Evolutionary conservation across 2,888 invertebrate genomes (phyloP).

Genomic region (Silvanus unidentatus): DNA sequence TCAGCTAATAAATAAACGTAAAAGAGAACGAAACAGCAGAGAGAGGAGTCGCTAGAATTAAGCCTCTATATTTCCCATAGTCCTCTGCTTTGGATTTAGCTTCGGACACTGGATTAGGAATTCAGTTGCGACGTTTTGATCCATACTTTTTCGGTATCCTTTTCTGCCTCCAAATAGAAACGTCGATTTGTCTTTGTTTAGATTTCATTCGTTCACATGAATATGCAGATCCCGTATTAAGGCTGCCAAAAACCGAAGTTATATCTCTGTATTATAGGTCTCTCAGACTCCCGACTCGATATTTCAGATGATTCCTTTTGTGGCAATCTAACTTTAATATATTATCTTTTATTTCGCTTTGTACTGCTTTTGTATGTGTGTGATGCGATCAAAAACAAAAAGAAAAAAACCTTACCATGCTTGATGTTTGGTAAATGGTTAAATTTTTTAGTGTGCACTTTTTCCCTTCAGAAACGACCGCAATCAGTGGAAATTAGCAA

Average conservation of each 20-base stretch:
- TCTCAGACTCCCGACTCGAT: not conserved
- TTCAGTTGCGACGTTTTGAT: conserved; percentile 42
- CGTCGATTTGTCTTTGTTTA: conserved; percentile 16
- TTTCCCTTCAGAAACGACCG: too few species aligned
- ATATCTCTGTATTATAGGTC: conserved; percentile 30
- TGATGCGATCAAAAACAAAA: too few species aligned
- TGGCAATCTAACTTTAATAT: not conserved
- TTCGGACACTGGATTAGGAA: conserved; percentile 43
- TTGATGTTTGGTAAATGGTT: too few species aligned
- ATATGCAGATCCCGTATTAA: conserved; percentile 46
- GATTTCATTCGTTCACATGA: conserved; percentile 38
- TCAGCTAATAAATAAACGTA: conserved; percentile 30
- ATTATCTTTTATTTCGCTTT: too few species aligned
- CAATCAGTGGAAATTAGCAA: not conserved
- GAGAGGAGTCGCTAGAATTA: conserved; percentile 34
- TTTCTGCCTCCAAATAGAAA: conserved; percentile 22
- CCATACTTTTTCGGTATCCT: conserved; percentile 35
- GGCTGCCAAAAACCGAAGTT: conserved; percentile 45
- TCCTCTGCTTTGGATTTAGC: conserved; percentile 37
- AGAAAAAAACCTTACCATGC: too few species aligned
- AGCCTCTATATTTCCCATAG: conserved; percentile 40
- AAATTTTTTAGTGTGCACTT: too few species aligned
- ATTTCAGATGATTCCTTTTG: conserved; percentile 1
- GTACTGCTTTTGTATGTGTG: too few species aligned
- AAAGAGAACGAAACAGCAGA: conserved; percentile 33